Base-by-base conservation (phyloP, 2,113 vertebrate species). In the Sinocyclocheilus grahami region DNA sequence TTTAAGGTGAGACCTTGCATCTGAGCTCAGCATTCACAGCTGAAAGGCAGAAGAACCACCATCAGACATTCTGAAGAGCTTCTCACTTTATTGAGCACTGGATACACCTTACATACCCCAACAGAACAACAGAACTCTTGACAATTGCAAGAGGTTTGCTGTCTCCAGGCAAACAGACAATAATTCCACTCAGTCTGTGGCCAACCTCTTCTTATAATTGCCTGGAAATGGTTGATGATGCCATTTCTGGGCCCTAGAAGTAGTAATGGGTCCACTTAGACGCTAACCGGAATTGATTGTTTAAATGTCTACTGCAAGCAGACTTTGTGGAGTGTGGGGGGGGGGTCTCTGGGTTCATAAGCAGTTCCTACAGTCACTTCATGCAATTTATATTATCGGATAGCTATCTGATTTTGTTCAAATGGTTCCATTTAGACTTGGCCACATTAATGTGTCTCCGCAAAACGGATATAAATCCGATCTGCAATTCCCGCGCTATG, bases 241-340 rank as follows among this genome's bases (percentile, higher is more conserved):
- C 37, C 84, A 62, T 51, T 51, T 51, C 77, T 37, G 65, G 80
- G 75, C 74, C 22, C 46, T 33, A 11, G 16, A 77, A 78, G 24
- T 76, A 78, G 83, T 88, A 88, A 81, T 86, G 71, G 87, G 78
- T 48, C 80, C 69, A 81, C 71, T 84, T 82, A 86, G 79, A 33
- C 67, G 8, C 58, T 86, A 88, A 86, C 58, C 67, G 81, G 76
- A 33, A 86, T 86, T 86, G 87, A 88, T 88, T 76, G 58, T 69
- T 88, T 81, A 86, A 84, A 86, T 88, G 86, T 88, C 81, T 85
- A 48, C 67, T 53, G 11, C 4, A 53, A 11, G 33, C 24, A 86
- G 87, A 84, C 65, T 80, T 33, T 46, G 27, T 55, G 55, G 75
- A n/a, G 33, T 86, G n/a, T n/a, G n/a, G 77, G 75, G 78, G 78